Conservation (phyloP, 2,888 invertebrate genomes). For the Cephus sareptanus region DNA sequence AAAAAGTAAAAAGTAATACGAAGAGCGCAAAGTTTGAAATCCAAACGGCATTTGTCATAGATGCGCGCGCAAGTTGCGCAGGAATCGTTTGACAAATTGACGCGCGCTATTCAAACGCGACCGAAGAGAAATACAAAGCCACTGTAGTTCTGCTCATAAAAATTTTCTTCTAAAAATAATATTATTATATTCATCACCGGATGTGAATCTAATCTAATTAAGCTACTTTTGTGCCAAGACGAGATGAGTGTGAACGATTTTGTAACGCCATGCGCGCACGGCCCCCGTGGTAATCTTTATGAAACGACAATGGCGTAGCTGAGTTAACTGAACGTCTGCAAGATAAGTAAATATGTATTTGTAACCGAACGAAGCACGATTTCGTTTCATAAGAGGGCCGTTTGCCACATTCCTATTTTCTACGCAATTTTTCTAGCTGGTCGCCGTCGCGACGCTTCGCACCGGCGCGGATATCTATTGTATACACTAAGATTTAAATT, state of each 20-base stretch:
- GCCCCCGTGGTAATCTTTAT: background rate
- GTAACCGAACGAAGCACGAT: background rate
- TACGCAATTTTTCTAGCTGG: conserved; percentile 45
- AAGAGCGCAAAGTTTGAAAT: too few relatives aligned
- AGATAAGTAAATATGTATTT: background rate
- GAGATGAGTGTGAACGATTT: conserved; percentile 27
- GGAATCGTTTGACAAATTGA: too few relatives aligned
- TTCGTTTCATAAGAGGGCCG: conserved; percentile 13
- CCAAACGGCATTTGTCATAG: too few relatives aligned
- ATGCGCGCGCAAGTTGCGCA: too few relatives aligned
- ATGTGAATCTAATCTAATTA: conserved; percentile 13
- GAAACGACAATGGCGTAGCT: background rate
- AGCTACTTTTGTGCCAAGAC: conserved; percentile 45
- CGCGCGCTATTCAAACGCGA: too few relatives aligned
- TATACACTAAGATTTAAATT: background rate
- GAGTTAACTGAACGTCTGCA: background rate
- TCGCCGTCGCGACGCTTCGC: too few relatives aligned
- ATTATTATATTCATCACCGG: too few relatives aligned
- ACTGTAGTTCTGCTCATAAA: too few relatives aligned
- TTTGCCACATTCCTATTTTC: conserved; percentile 49
- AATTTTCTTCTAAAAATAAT: too few relatives aligned
- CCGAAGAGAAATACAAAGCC: too few relatives aligned
- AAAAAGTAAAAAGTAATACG: too few relatives aligned
- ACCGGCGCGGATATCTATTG: too few relatives aligned
- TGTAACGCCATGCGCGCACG: conserved; percentile 30